Conservation (phyloP, 2,797 vertebrate species). For the Poeciliopsis paucimaculata region DNA sequence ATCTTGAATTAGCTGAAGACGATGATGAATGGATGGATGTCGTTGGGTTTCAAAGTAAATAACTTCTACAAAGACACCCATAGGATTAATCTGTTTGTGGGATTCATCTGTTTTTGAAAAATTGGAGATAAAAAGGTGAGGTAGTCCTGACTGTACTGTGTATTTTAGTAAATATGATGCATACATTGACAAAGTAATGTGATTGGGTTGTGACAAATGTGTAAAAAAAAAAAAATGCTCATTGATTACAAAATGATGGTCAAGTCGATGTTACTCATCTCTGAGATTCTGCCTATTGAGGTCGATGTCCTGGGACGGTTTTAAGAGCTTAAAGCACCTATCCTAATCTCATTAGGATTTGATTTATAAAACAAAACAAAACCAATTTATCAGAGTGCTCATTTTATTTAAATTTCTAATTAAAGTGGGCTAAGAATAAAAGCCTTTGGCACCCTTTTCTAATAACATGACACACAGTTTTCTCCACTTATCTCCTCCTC, state of each 20-base stretch:
- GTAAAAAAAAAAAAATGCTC: background rate
- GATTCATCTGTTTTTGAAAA: background rate
- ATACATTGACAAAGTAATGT: background rate
- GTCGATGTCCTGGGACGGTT: background rate
- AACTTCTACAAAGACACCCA: background rate
- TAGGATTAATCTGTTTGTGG: background rate
- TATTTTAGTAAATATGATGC: background rate
- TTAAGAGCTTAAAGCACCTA: background rate
- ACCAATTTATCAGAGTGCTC: background rate
- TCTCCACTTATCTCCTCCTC: conserved; percentile 2
- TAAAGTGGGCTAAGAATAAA: background rate
- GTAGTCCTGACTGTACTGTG: background rate
- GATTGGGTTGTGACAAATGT: background rate
- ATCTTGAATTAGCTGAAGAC: background rate
- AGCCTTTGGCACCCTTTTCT: background rate
- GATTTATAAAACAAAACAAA: background rate
- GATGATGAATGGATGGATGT: background rate
- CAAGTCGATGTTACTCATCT: background rate
- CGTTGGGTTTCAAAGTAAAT: background rate
- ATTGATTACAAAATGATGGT: background rate
- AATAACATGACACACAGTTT: background rate
- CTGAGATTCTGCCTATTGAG: background rate
- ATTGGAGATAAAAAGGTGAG: background rate
- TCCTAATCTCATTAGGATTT: background rate
- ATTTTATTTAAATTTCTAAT: background rate